These are phyloP conservation scores for Typhlomys cinereus DNA, from an alignment of 2,113 vertebrate genomes.

Conservation along the genomic window DNA sequence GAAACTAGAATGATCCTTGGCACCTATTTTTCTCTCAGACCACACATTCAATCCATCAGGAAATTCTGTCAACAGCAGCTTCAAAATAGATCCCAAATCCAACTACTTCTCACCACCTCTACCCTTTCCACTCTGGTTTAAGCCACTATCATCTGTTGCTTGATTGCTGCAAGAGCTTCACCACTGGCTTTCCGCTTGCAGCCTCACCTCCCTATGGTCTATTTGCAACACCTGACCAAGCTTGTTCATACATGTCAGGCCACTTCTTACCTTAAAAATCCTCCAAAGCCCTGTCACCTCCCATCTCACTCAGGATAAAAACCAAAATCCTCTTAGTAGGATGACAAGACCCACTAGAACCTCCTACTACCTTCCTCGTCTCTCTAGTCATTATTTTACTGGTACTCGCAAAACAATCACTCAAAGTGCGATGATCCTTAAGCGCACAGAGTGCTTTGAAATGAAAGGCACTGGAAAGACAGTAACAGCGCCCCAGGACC, in stretches of 20 bases:
- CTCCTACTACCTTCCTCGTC: neutral
- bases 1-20: conserved; percentile 39
- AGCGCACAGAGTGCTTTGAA: neutral
- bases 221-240: neutral
- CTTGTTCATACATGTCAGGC: neutral
- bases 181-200: neutral
- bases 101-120: conserved; percentile 50
- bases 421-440: neutral
- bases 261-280: conserved; percentile 30
- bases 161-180: neutral
- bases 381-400: neutral
- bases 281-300: neutral
- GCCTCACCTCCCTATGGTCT: neutral
- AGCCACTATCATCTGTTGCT: neutral
- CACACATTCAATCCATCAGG: conserved; percentile 18
- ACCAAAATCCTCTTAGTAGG: neutral
- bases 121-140: neutral
- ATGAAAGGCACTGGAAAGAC: neutral
- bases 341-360: neutral
- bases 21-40: neutral
- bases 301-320: conserved; percentile 16
- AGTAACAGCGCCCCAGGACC: neutral
- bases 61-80: conserved; percentile 59
- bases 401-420: neutral
- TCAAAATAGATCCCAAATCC: conserved; percentile 52